Conservation (phyloP, 1,140 invertebrate species). For the Telenomus remus region DNA sequence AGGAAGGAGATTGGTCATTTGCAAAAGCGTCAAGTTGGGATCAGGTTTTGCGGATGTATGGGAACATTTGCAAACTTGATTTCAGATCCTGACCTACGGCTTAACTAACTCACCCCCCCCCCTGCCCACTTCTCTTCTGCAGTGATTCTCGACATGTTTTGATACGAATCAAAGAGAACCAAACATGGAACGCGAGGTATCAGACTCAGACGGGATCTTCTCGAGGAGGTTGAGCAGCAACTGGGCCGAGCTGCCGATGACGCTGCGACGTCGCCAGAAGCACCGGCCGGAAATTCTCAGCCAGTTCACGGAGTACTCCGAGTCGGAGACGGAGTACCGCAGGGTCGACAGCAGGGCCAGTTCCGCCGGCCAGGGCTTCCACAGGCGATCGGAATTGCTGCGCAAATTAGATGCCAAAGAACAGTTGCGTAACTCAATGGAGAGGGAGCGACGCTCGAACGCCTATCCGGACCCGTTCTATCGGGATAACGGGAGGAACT, state of each 20-base stretch:
- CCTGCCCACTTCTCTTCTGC: too few species aligned
- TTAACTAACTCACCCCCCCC: too few species aligned
- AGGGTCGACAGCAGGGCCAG: slow-evolving; percentile 55
- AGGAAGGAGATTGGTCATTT: neutral
- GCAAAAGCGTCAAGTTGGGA: neutral
- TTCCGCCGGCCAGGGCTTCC: slow-evolving; percentile 61
- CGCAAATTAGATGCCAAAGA: slow-evolving; percentile 62
- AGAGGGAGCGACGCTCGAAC: slow-evolving; percentile 26
- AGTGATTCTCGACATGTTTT: slow-evolving; percentile 48
- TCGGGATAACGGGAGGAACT: slow-evolving; percentile 29
- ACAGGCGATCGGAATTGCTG: slow-evolving; percentile 68
- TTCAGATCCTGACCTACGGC: too few species aligned
- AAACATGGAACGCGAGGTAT: slow-evolving; percentile 72
- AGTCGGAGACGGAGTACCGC: slow-evolving; percentile 66
- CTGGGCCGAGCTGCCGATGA: slow-evolving; percentile 74
- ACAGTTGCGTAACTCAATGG: slow-evolving; percentile 8
- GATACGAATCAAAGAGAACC: slow-evolving; percentile 20
- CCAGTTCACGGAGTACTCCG: slow-evolving; percentile 71
- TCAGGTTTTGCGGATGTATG: too few species aligned
- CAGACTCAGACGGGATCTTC: slow-evolving; percentile 71
- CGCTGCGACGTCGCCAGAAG: slow-evolving; percentile 68
- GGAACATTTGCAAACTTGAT: too few species aligned
- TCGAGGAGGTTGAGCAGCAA: slow-evolving; percentile 66
- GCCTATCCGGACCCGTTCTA: slow-evolving; percentile 28
- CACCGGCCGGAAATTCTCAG: slow-evolving; percentile 72